Evolutionary conservation across 1,140 invertebrate species (phyloP), one percentile per base, ranked within the genome.

Genomic region (Tetragnatha versicolor): DNA sequence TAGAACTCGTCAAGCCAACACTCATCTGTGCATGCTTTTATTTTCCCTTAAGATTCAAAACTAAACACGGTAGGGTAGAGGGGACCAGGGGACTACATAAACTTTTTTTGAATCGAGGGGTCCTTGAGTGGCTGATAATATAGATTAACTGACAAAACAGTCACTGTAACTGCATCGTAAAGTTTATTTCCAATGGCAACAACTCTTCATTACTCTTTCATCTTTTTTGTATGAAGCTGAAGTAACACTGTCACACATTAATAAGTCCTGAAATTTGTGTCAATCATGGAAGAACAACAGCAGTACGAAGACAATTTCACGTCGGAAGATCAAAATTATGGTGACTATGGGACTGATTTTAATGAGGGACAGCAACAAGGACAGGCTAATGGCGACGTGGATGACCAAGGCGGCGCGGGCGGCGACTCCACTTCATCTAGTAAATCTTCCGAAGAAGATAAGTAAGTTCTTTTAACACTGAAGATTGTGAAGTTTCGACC

Each of bases 251-350:
- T n/a, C 2, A 20, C 49, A 51, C 5, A 51, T 14, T 14, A 63
- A 45, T n/a, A 61, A 61, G 17, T 39, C 35, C 39, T n/a, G 1
- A 14, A 47, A 29, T 75, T 61, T 60, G 37, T 60, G 29, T 10
- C 17, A 39, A 49, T 47, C n/a, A 75, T 75, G 70, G 53, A 70
- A 53, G 66, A 70, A 29, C 66, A 70, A 22, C 66, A 70, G 33
- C 66, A 75, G 45, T 75, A 75, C 70, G 70, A 75, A 58, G 70
- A 75, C 55, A 75, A 75, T 75, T 75, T 60, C 63, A 75, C 70
- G 37, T 75, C 70, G n/a, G 70, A 75, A 75, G 70, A 75, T 60
- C 70, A 75, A 75, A 75, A 63, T 75, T 75, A 58, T 61, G 70
- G 55, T 5, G 70, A 75, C 7, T 75, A 61, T 75, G 69, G 69